Conservation (phyloP, 2,797 vertebrate species). For the Poeciliopsis presidionis region DNA sequence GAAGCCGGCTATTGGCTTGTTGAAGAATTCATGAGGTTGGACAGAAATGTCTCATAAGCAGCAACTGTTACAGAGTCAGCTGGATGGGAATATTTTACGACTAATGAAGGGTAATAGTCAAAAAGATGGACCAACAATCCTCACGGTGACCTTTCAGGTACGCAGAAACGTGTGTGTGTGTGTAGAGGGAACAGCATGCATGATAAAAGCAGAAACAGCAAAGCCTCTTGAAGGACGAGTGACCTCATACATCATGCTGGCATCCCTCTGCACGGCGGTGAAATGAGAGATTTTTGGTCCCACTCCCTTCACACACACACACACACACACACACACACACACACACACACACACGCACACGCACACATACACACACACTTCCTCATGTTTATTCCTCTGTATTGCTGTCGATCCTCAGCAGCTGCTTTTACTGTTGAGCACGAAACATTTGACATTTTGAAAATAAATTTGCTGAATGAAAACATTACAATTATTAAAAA, state of each 20-base stretch:
- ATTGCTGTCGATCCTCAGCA: conserved; percentile 10
- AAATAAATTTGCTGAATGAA: no score
- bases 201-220: conserved; percentile 59
- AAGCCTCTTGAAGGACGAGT: conserved; percentile 73
- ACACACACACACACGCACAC: neutral
- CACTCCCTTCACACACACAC: conserved; percentile 5
- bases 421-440: no score
- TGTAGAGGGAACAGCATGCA: conserved; percentile 35
- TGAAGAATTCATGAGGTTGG: conserved; percentile 66
- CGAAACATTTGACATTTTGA: no score
- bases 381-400: neutral
- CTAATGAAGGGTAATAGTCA: conserved; percentile 70
- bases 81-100: conserved; percentile 48
- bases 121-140: conserved; percentile 63
- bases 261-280: conserved; percentile 51
- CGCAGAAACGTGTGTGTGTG: conserved; percentile 15
- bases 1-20: conserved; percentile 34
- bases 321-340: neutral
- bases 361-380: neutral
- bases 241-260: conserved; percentile 74
- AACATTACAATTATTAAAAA: no score
- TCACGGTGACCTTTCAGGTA: conserved; percentile 72
- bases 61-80: conserved; percentile 48
- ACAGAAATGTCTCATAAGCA: conserved; percentile 46
- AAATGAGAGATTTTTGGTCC: conserved; percentile 73